Percentiles rank a stretch among this genome's conserved stretches.
Conservation (phyloP, 2,797 vertebrate genomes). For the Melanogrammus aeglefinus region DNA sequence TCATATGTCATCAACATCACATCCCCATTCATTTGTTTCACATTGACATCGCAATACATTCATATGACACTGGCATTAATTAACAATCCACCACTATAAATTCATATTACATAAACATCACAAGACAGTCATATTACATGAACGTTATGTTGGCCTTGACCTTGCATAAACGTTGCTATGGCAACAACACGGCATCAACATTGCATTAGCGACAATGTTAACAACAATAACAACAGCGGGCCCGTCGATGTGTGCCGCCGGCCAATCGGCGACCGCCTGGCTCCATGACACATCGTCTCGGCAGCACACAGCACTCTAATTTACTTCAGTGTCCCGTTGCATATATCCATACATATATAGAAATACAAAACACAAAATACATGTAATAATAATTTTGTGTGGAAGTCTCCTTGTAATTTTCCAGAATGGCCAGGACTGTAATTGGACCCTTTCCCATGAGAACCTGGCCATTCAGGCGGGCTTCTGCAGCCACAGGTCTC, state of each 20-base stretch:
- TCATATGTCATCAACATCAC: too few relatives aligned
- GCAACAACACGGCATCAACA: too few relatives aligned
- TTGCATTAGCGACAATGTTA: too few relatives aligned
- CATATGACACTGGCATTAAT: too few relatives aligned
- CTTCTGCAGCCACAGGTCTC: conserved; percentile 4
- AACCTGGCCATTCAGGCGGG: conserved; percentile 10
- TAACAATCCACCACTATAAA: too few relatives aligned
- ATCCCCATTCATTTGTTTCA: conserved; percentile 37
- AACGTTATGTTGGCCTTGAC: too few relatives aligned
- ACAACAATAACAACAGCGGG: too few relatives aligned
- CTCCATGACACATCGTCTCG: too few relatives aligned
- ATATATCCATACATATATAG: neutral
- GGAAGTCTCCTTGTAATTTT: conserved; percentile 8
- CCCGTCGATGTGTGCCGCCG: conserved; percentile 45
- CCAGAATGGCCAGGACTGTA: neutral
- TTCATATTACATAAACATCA: too few relatives aligned
- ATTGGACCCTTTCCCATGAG: conserved; percentile 6
- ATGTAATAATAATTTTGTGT: conserved; percentile 4
- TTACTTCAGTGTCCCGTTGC: neutral
- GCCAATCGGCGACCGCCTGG: neutral
- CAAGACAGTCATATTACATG: too few relatives aligned
- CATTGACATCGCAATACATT: too few relatives aligned
- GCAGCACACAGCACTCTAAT: neutral
- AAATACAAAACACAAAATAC: neutral
- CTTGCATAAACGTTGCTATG: too few relatives aligned